phyloP scores from a whole-genome alignment of 2,888 invertebrate genomes.

The Cephus pulcher region DNA sequence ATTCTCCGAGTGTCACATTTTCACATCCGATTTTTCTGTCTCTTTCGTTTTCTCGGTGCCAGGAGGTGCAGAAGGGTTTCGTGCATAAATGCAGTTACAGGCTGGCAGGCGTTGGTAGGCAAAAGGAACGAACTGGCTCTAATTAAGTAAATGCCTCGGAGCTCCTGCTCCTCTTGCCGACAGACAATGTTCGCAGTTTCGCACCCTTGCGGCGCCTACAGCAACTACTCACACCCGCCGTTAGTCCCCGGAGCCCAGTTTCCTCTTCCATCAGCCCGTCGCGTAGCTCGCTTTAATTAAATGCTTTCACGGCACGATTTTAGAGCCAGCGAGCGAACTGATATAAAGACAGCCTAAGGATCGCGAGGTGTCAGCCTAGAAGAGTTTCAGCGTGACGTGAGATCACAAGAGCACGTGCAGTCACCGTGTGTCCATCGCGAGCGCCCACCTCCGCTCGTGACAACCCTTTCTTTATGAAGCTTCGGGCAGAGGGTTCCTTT shows the following conservation, averaged over 20 bases:
- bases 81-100: slow-evolving; percentile 24
- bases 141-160: slow-evolving; percentile 57
- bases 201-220: slow-evolving; percentile 31
- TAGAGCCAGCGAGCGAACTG: slow-evolving; percentile 38
- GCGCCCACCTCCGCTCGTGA: too few relatives aligned
- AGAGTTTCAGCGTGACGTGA: slow-evolving; percentile 38
- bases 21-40: too few relatives aligned
- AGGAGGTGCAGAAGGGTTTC: too few relatives aligned
- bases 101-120: too few relatives aligned
- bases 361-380: slow-evolving; percentile 52
- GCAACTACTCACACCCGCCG: slow-evolving; percentile 20
- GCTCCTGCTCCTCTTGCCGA: slow-evolving; percentile 38
- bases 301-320: slow-evolving; percentile 48
- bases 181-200: slow-evolving; percentile 47
- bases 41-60: too few relatives aligned
- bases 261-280: slow-evolving; percentile 36
- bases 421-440: too few relatives aligned
- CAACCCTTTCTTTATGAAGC: too few relatives aligned
- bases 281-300: slow-evolving; percentile 51
- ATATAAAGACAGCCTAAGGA: slow-evolving; percentile 43
- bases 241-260: slow-evolving; percentile 23
- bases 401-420: slow-evolving; percentile 21
- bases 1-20: too few relatives aligned
- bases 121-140: slow-evolving; percentile 37
- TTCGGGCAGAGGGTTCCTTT: too few relatives aligned